Evolutionary conservation across 37 sponge, comb jelly and placozoan species (phyloP).

Genomic region (Ephydatia muelleri): DNA sequence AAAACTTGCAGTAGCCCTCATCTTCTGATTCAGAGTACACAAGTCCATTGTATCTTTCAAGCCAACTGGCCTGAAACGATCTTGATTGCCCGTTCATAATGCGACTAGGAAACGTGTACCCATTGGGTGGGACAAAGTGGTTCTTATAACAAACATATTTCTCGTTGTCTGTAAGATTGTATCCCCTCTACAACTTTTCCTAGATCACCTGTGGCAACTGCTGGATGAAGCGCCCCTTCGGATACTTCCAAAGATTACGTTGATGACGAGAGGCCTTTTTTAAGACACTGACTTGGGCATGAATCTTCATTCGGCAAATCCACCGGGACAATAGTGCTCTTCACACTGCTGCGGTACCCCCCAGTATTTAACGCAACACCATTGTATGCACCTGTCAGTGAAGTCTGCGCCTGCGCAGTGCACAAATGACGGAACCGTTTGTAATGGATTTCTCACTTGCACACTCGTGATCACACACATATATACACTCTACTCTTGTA

Average conservation of each 20-base stretch:
- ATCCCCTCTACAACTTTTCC: slow-evolving; percentile 34
- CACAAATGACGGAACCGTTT: no score
- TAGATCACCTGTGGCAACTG: slow-evolving; percentile 56
- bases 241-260: not conserved
- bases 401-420: no score
- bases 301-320: no score
- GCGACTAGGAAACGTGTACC: not conserved
- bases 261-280: not conserved
- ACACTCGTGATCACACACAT: no score
- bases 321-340: no score
- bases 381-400: no score
- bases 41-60: slow-evolving; percentile 28
- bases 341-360: no score
- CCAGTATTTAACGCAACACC: no score
- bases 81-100: not conserved
- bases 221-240: slow-evolving; percentile 13
- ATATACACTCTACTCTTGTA: no score
- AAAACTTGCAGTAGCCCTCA: slow-evolving; percentile 57
- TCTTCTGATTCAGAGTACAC: slow-evolving; percentile 37
- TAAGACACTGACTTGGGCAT: no score
- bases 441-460: no score
- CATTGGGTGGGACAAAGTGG: slow-evolving; percentile 12
- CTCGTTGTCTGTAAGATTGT: slow-evolving; percentile 48
- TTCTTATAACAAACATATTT: slow-evolving; percentile 23
- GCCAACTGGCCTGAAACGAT: slow-evolving; percentile 41